Evolutionary conservation across 2,797 vertebrate species (phyloP).

Genomic region (Pseudomugil tenellus): DNA sequence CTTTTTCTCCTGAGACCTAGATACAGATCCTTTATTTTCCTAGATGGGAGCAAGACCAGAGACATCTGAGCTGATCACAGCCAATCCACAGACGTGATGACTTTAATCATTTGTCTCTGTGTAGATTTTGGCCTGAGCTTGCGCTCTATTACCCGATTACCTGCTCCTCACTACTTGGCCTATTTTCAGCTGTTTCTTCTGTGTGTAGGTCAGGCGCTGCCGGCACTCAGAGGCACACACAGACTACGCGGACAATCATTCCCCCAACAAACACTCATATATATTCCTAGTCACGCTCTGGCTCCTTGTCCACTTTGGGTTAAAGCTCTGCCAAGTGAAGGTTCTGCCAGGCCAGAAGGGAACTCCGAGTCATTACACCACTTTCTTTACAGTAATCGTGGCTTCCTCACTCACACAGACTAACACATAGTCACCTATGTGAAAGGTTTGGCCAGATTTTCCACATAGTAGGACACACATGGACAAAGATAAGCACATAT

Average conservation of each 20-base stretch:
- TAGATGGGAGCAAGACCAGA: conserved; percentile 45
- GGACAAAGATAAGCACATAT: conserved; percentile 4
- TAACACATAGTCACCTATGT: conserved; percentile 19
- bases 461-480: conserved; percentile 15
- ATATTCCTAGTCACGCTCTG: conserved; percentile 55
- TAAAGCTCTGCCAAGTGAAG: conserved; percentile 62
- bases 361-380: conserved; percentile 53
- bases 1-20: conserved; percentile 22
- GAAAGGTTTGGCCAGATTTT: conserved; percentile 30
- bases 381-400: conserved; percentile 46
- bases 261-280: conserved; percentile 10
- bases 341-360: conserved; percentile 51
- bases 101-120: conserved; percentile 73
- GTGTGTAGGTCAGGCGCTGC: conserved; percentile 58
- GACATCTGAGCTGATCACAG: conserved; percentile 45
- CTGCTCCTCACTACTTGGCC: conserved; percentile 48
- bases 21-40: conserved; percentile 34
- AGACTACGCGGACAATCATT: background rate
- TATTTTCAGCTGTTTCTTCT: conserved; percentile 56
- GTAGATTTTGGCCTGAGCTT: conserved; percentile 61
- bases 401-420: background rate
- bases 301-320: conserved; percentile 58
- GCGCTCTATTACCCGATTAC: conserved; percentile 30
- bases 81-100: conserved; percentile 59
- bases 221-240: conserved; percentile 26